Base-by-base conservation (phyloP, 23 tunicate species). In the Botrylloides violaceus region DNA sequence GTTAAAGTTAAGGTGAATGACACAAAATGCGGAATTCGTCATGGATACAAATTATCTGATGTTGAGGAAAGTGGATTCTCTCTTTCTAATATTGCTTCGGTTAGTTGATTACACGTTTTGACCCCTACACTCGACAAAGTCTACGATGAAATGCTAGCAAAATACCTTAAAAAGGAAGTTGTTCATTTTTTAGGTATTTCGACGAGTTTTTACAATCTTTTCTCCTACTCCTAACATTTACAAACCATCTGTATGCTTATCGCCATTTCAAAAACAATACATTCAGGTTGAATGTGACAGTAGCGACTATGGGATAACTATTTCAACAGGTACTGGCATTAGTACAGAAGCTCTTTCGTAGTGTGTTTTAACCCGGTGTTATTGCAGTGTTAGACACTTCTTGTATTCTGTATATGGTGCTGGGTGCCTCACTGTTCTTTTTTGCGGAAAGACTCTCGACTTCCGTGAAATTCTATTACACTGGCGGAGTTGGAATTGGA, bases 401-500 rank as follows among this genome's bases (percentile, higher is more conserved):
- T 9, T 72, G 92, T 48, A 19, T 58, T 27, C 5, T 58, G 7
- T 78, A 76, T 72, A 24, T 84, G 26, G 9, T 65, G n/a, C 27
- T 36, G 36, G 92, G 92, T 24, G 18, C 77, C 48, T 2, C 71
- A 7, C 26, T 84, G 35, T 84, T 84, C 32, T 72, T 20, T 23
- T 43, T 21, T 3, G 72, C 92, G 26, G 49, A 65, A 19, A 22
- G 38, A 25, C 64, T 84, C 23, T 84, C 92, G 2, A 64, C 63
- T 29, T 84, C 92, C 5, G 76, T 73, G 6, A 36, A 48, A 27
- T 86, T 86, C 59, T 80, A 86, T 49, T 88, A 88, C 58, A 64
- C 96, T 28, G 65, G 83, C 33, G 88, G 88, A 18, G 63, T 73
- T 22, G 81, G 83, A 20, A 27, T 88, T 36, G 96, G 96, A 29